Base-by-base conservation (phyloP, 2,113 vertebrate genomes). In the Thalassarche chlororhynchos region DNA sequence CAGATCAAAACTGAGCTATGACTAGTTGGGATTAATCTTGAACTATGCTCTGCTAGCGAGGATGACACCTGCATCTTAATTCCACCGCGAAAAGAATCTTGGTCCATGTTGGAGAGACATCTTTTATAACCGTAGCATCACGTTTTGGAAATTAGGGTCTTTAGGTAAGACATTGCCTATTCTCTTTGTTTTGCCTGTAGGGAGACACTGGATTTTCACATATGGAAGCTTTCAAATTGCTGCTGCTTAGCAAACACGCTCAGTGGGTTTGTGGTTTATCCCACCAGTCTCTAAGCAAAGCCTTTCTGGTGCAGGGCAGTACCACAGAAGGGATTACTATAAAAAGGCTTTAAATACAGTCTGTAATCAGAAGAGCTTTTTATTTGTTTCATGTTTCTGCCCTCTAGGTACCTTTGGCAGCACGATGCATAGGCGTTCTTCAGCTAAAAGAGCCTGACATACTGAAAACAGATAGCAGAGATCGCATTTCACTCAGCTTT, bases 311-410 rank as follows among this genome's bases (percentile, higher is more conserved):
- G 75, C 78, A 92, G 94, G 94, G 91, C 95, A 96, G 84, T 84
- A 84, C 77, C 95, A 95, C 96, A 97, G 89, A 96, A 95, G 93
- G 93, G 93, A 97, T 97, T 97, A 97, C 86, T 96, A 66, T 64
- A 84, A 96, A 97, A 97, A 97, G 82, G 84, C 91, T 92, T 97
- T 97, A 97, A 97, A 97, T 96, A 90, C 83, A 92, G 89, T 54
- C 95, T 95, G 58, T 97, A 97, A 97, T 97, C 96, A 97, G 95
- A 97, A 92, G 93, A 91, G 94, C 90, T 94, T 97, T 97, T 96
- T 97, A 97, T 97, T 97, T 95, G 82, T 97, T 97, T 96, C 94
- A 70, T 84, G 88, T 96, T 96, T 95, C 84, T 97, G 93, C 96
- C 95, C 96, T 97, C 90, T 94, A 95, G 95, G 88, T 97, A 95